Percentiles rank a stretch among this genome's conserved stretches.
Evolutionary conservation across 2,888 invertebrate genomes (phyloP).

Genomic region (Mantis religiosa): DNA sequence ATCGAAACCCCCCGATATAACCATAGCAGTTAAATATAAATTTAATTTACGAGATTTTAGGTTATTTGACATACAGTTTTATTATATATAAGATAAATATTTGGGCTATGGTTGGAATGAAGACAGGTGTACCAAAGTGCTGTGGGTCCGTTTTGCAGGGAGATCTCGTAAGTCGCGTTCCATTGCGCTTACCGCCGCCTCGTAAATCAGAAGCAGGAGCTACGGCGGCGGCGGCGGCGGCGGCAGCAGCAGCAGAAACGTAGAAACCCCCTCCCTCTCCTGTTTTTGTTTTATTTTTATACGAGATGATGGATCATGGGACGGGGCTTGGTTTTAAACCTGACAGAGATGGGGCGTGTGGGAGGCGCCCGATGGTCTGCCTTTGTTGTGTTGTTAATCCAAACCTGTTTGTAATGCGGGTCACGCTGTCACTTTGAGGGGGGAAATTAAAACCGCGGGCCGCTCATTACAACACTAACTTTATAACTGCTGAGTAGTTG

Average conservation of each 20-base stretch:
- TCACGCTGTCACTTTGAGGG: background rate
- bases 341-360: background rate
- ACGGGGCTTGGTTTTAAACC: background rate
- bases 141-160: background rate
- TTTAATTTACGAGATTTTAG: too few species aligned
- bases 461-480: background rate
- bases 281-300: background rate
- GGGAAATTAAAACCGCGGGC: background rate
- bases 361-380: background rate
- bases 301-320: background rate
- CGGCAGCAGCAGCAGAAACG: background rate
- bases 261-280: background rate
- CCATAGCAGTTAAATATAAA: too few species aligned
- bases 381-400: background rate
- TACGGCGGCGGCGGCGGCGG: too few species aligned
- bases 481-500: too few species aligned
- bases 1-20: too few species aligned
- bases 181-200: background rate
- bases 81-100: too few species aligned
- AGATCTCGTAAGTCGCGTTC: background rate
- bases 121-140: too few species aligned
- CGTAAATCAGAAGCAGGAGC: background rate
- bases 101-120: too few species aligned
- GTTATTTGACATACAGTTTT: too few species aligned
- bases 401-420: background rate